A percentile compares a stretch with the other conserved stretches of the same genome.
Evolutionary conservation across 53 echinoderm and acorn worm genomes (phyloP).

Genomic region (Apostichopus leukothele): DNA sequence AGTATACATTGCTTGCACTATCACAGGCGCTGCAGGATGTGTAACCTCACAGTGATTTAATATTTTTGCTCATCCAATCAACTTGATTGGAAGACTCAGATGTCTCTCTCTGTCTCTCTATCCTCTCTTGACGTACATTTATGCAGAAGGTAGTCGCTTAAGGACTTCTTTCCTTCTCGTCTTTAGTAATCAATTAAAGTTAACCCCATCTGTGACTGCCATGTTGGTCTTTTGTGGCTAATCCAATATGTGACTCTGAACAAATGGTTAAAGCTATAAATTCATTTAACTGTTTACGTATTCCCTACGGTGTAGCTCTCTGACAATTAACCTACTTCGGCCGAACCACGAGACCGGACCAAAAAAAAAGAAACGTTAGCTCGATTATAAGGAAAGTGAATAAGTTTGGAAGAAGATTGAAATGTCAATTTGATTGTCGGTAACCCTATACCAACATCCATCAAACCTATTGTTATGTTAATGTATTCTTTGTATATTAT

Average conservation of each 20-base stretch:
- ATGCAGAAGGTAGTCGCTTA: neutral
- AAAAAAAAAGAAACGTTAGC: too few species aligned
- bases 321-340: conserved; percentile 7
- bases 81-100: neutral
- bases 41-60: neutral
- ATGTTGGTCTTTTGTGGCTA: conserved; percentile 5
- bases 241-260: neutral
- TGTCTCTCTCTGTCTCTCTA: neutral
- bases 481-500: too few species aligned
- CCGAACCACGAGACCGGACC: too few species aligned
- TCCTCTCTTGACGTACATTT: conserved; percentile 2
- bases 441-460: too few species aligned
- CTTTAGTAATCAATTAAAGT: conserved; percentile 2
- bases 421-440: too few species aligned
- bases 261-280: neutral
- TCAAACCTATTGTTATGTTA: too few species aligned
- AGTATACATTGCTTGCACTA: neutral
- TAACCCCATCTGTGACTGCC: conserved; percentile 6
- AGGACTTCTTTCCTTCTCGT: neutral
- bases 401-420: too few species aligned
- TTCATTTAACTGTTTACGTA: neutral
- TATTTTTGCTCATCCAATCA: neutral
- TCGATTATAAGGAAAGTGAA: too few species aligned
- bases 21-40: neutral
- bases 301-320: neutral